Evolutionary conservation across 2,888 invertebrate species (phyloP), one percentile per base, ranked within the genome.

Genomic region (Melipona beecheii): DNA sequence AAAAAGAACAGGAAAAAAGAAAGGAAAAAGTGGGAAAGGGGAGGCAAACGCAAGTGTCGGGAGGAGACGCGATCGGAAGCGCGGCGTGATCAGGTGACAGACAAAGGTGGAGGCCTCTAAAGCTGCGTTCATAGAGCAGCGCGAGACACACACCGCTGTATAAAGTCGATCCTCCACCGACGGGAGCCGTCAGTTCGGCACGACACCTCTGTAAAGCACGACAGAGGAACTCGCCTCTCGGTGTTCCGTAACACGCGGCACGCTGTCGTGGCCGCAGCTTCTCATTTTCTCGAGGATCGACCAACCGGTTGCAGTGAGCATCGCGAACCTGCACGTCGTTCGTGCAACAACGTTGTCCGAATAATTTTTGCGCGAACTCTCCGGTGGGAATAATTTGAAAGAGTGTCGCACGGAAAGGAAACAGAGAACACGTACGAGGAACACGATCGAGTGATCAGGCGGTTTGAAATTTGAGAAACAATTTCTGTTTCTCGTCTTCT

Each of bases 141-240:
- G 60, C 73, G 82, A 69, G 78, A 84, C 76, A 84, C 76, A 84
- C 85, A 78, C 87, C 86, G 82, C 70, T 84, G 86, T 91, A 91
- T 91, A 91, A 91, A 91, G 91, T 91, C 90, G 88, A 88, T 91
- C 86, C 89, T 89, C 90, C 82, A 84, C 84, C 87, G 85, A 88
- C 90, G 88, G 85, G 85, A 85, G 84, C 88, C 88, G 89, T 87
- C 89, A 91, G 91, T 91, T 89, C 87, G 86, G 87, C 86, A 90
- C 88, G 89, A 90, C 87, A 90, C 88, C 88, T 88, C 91, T 87
- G 86, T 81, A 87, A 89, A 88, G 87, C 86, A 90, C 86, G 83
- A 87, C 89, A 84, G 86, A 81, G 82, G 80, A 77, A 75, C 81
- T 87, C 86, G 84, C 54, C 73, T 87, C 83, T 80, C 81, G 84